phyloP scores from a whole-genome alignment of 1,140 invertebrate species.

The Steinernema feltiae region DNA sequence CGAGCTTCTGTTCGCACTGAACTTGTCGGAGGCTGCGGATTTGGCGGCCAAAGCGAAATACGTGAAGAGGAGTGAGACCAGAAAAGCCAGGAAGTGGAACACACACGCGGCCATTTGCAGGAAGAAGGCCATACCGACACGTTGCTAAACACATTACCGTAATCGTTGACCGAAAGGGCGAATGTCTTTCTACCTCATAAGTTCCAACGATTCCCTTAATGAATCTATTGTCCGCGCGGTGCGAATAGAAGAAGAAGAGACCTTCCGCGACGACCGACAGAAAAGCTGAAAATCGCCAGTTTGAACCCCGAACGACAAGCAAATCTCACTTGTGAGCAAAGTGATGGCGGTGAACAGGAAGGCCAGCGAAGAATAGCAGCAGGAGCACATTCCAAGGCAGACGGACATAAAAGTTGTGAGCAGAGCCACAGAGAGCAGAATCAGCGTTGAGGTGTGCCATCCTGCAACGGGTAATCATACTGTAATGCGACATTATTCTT shows the following conservation, averaged over 20 bases:
- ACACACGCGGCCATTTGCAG: constrained; percentile 55
- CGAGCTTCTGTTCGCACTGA: constrained; percentile 46
- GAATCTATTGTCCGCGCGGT: constrained; percentile 56
- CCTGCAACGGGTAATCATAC: constrained; percentile 30
- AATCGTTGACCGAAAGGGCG: not conserved
- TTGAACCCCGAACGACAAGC: not conserved
- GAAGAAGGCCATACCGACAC: constrained; percentile 55
- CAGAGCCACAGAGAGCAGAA: constrained; percentile 49
- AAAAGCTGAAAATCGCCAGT: constrained; percentile 40
- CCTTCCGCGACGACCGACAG: constrained; percentile 54
- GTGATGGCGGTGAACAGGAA: constrained; percentile 51
- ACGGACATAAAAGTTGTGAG: constrained; percentile 50
- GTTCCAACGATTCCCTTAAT: constrained; percentile 58
- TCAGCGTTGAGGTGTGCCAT: constrained; percentile 56
- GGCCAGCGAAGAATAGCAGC: constrained; percentile 52
- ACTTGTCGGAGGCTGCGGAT: constrained; percentile 44
- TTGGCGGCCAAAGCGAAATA: constrained; percentile 52
- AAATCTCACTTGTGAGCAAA: constrained; percentile 47
- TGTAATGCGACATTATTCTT: not conserved
- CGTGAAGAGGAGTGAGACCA: constrained; percentile 53
- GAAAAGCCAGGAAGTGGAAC: constrained; percentile 54
- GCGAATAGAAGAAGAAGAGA: constrained; percentile 57
- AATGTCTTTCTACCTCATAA: constrained; percentile 44
- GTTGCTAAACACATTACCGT: constrained; percentile 44
- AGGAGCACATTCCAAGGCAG: constrained; percentile 50